phyloP scores from a whole-genome alignment of 2,113 vertebrate genomes.

The Rhabdomys dilectus region DNA sequence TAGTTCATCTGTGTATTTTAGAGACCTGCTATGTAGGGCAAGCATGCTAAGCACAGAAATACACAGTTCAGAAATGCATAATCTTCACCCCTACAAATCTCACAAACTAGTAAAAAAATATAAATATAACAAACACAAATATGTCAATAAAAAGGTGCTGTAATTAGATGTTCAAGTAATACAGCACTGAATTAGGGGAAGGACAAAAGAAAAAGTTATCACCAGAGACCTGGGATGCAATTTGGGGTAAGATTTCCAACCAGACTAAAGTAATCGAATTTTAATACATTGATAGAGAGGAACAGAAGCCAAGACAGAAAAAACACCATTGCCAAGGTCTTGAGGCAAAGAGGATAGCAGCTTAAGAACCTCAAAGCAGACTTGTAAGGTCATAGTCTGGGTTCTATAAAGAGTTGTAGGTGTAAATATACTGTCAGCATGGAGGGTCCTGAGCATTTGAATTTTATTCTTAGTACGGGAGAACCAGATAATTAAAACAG shows the following conservation, averaged over 20 bases:
- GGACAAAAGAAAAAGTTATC: background rate
- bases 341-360: background rate
- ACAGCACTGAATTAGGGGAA: background rate
- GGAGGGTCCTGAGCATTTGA: background rate
- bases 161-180: slow-evolving; percentile 41
- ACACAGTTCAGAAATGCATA: slow-evolving; percentile 16
- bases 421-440: background rate
- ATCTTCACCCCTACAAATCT: slow-evolving; percentile 9
- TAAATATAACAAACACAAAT: background rate
- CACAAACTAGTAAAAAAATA: slow-evolving; percentile 49
- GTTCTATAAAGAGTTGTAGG: background rate
- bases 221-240: background rate
- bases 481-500: background rate
- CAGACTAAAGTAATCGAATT: background rate
- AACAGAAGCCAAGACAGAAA: slow-evolving; percentile 5
- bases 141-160: background rate
- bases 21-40: background rate
- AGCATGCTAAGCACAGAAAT: slow-evolving; percentile 4
- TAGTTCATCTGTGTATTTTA: slow-evolving; percentile 46
- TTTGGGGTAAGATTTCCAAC: slow-evolving; percentile 31
- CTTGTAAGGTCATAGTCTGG: background rate
- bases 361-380: background rate
- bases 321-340: background rate
- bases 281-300: background rate
- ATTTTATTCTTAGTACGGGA: slow-evolving; percentile 3